Conservation (phyloP, 2,797 vertebrate species). For the Lacerta bilineata region DNA sequence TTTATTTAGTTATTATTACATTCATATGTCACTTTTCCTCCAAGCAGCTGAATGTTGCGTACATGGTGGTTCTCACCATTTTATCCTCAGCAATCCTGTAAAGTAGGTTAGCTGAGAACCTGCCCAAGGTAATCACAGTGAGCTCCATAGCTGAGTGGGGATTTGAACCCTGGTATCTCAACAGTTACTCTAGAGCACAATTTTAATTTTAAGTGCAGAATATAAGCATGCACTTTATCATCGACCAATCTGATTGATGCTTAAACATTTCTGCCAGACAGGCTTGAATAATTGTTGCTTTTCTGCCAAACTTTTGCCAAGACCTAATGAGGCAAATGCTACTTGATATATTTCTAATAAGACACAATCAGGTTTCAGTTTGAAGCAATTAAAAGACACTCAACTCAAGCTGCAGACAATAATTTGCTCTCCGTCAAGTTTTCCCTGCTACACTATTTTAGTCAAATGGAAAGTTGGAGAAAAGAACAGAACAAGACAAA, state of each 20-base stretch:
- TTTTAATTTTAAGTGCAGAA: not conserved
- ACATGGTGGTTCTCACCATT: too few species aligned
- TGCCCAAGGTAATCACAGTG: too few species aligned
- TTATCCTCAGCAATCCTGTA: too few species aligned
- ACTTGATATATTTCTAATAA: slow-evolving; percentile 17
- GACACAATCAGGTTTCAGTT: slow-evolving; percentile 5
- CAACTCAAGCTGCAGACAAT: slow-evolving; percentile 48
- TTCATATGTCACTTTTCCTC: too few species aligned
- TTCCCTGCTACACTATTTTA: slow-evolving; percentile 65
- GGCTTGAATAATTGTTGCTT: slow-evolving; percentile 1
- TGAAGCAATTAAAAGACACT: slow-evolving; percentile 40
- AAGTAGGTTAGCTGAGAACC: too few species aligned
- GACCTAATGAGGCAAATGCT: slow-evolving; percentile 12
- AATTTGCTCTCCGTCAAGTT: slow-evolving; percentile 59
- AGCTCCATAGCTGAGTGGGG: too few species aligned
- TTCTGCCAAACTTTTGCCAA: not conserved
- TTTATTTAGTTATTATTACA: too few species aligned
- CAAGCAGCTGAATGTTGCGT: too few species aligned
- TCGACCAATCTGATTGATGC: not conserved
- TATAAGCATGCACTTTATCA: not conserved
- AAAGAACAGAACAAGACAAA: slow-evolving; percentile 65
- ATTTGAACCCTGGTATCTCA: not conserved
- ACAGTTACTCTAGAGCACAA: not conserved
- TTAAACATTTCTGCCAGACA: not conserved
- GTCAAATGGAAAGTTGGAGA: slow-evolving; percentile 68